Conservation (phyloP, 2,888 invertebrate species). For the Netelia inedita region DNA sequence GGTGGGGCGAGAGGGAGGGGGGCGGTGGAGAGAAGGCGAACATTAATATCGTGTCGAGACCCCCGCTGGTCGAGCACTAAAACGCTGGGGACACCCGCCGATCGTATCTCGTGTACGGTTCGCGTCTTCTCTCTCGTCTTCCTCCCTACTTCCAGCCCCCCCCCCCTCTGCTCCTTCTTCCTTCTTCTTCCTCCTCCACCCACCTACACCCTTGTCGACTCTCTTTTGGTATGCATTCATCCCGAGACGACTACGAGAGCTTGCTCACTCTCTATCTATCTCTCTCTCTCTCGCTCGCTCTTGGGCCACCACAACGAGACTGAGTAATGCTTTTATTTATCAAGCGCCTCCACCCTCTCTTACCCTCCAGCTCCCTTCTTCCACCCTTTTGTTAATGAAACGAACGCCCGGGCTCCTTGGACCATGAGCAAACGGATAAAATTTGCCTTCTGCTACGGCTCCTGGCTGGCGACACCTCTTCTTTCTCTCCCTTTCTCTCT, state of each 20-base stretch:
- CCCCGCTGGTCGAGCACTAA: constrained; percentile 84
- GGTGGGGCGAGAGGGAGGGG: constrained; percentile 14
- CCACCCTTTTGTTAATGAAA: constrained; percentile 82
- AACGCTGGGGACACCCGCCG: constrained; percentile 85
- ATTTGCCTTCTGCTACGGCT: constrained; percentile 53
- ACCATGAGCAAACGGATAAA: constrained; percentile 50
- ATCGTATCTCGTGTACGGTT: constrained; percentile 82
- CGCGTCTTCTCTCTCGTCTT: constrained; percentile 78
- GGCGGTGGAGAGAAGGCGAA: constrained; percentile 79
- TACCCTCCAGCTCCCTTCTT: neutral
- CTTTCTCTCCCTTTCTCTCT: constrained; percentile 20
- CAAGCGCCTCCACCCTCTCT: constrained; percentile 77
- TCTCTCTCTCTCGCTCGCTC: neutral
- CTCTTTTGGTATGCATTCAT: constrained; percentile 83
- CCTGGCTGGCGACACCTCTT: constrained; percentile 21
- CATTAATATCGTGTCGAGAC: constrained; percentile 85
- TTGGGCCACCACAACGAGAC: constrained; percentile 76
- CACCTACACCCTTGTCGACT: constrained; percentile 77
- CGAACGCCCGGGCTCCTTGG: constrained; percentile 73
- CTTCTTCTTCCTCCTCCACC: constrained; percentile 13
- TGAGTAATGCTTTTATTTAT: constrained; percentile 85
- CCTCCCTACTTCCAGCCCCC: constrained; percentile 48
- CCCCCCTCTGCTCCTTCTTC: neutral
- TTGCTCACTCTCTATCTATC: neutral
- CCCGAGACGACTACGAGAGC: constrained; percentile 72